These are phyloP conservation scores for Rattus rattus DNA, from an alignment of 2,113 vertebrate genomes.

Conservation along the genomic window DNA sequence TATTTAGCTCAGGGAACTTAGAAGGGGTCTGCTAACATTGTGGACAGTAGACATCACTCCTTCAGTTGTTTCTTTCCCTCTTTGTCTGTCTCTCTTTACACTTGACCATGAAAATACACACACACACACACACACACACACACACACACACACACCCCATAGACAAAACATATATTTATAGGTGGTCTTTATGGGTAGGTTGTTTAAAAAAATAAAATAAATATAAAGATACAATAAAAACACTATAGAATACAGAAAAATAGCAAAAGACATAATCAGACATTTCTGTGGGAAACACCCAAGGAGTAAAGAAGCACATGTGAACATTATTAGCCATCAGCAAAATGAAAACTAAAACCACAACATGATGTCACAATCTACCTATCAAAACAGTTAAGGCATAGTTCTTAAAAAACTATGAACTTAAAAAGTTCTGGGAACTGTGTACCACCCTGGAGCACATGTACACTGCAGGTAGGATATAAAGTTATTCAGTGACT, in stretches of 20 bases:
- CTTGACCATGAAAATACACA: neutral
- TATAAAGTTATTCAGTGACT: neutral
- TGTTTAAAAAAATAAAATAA: neutral
- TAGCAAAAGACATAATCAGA: neutral
- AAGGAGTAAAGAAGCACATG: neutral
- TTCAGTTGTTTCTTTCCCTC: neutral
- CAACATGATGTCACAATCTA: too few species aligned
- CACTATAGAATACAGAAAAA: neutral
- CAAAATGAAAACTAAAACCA: constrained; percentile 19
- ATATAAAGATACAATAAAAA: neutral
- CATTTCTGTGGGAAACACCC: neutral
- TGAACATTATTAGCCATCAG: neutral
- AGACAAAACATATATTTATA: neutral
- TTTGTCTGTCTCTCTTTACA: neutral
- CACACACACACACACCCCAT: too few species aligned
- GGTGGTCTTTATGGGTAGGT: neutral
- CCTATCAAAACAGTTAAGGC: neutral
- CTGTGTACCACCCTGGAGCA: neutral
- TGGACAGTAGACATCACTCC: neutral
- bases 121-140: neutral
- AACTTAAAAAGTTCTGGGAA: neutral
- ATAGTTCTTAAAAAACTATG: neutral
- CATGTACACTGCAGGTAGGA: neutral
- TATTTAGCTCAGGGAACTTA: neutral
- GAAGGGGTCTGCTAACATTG: neutral